Conservation (phyloP, 1,140 invertebrate species). For the Paralvinella palmiformis region DNA sequence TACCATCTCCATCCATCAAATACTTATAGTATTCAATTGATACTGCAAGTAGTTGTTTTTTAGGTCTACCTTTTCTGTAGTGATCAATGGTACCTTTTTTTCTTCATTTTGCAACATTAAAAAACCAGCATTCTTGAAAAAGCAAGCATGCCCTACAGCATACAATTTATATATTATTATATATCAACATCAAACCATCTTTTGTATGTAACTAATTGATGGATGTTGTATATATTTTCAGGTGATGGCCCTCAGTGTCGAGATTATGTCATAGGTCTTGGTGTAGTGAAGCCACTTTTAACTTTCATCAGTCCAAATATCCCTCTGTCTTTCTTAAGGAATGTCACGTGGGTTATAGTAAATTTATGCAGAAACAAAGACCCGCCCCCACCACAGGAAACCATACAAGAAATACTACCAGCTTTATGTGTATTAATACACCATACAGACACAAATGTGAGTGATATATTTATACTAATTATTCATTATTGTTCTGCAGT, state of each 20-base stretch:
- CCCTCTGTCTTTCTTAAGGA: slow-evolving; percentile 46
- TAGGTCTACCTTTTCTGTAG: too few relatives aligned
- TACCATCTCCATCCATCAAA: too few relatives aligned
- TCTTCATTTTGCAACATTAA: too few relatives aligned
- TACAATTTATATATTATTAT: not conserved
- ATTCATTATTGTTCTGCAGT: too few relatives aligned
- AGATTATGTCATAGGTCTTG: slow-evolving; percentile 48
- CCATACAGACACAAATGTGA: slow-evolving; percentile 90
- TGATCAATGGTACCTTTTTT: too few relatives aligned
- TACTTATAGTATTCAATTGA: not conserved
- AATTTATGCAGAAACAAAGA: slow-evolving; percentile 52
- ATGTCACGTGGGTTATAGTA: slow-evolving; percentile 52
- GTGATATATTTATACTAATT: too few relatives aligned
- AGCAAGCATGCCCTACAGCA: too few relatives aligned
- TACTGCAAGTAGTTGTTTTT: not conserved
- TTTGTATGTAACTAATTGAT: not conserved
- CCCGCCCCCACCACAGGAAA: slow-evolving; percentile 52
- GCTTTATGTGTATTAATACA: slow-evolving; percentile 89
- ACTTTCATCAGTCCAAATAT: slow-evolving; percentile 46
- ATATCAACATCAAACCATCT: not conserved
- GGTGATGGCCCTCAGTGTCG: slow-evolving; percentile 50
- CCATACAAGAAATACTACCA: slow-evolving; percentile 88
- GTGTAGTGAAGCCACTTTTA: slow-evolving; percentile 47
- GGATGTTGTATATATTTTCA: slow-evolving; percentile 21
- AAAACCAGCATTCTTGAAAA: too few relatives aligned